Conservation (phyloP, 2,113 vertebrate species). For the Pandion haliaetus region DNA sequence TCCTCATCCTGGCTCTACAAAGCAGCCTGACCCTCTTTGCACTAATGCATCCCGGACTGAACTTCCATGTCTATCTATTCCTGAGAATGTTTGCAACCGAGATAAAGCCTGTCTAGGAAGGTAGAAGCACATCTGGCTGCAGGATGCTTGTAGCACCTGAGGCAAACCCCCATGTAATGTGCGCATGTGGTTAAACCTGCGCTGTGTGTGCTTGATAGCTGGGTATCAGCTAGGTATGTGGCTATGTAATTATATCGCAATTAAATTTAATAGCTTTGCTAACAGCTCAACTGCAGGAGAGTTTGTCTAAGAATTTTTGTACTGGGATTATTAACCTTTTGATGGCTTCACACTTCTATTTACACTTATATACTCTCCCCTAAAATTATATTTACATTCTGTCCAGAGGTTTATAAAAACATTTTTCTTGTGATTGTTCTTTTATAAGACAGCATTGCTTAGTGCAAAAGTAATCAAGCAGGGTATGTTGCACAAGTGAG, state of each 20-base stretch:
- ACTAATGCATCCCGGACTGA: background rate
- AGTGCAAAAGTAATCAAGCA: background rate
- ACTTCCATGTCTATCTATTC: background rate
- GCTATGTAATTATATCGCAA: constrained; percentile 27
- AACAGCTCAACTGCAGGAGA: constrained; percentile 47
- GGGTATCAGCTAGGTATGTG: constrained; percentile 13
- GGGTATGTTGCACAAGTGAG: background rate
- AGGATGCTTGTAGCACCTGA: background rate
- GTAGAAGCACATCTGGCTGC: constrained; percentile 10
- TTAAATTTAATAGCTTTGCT: constrained; percentile 68
- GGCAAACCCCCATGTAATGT: background rate
- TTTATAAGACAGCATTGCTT: background rate
- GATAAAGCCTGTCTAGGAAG: background rate
- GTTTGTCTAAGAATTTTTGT: constrained; percentile 26
- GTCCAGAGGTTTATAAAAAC: background rate
- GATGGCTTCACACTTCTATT: background rate
- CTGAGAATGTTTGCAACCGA: background rate
- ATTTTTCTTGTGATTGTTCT: background rate
- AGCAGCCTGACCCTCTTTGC: background rate
- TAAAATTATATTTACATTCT: constrained; percentile 28
- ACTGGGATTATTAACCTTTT: constrained; percentile 58
- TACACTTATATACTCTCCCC: background rate
- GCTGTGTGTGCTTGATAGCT: background rate
- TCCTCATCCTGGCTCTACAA: background rate
- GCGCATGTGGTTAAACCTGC: background rate